These are phyloP conservation scores for Phthorimaea operculella DNA, from an alignment of 1,140 invertebrate genomes.

Conservation along the genomic window DNA sequence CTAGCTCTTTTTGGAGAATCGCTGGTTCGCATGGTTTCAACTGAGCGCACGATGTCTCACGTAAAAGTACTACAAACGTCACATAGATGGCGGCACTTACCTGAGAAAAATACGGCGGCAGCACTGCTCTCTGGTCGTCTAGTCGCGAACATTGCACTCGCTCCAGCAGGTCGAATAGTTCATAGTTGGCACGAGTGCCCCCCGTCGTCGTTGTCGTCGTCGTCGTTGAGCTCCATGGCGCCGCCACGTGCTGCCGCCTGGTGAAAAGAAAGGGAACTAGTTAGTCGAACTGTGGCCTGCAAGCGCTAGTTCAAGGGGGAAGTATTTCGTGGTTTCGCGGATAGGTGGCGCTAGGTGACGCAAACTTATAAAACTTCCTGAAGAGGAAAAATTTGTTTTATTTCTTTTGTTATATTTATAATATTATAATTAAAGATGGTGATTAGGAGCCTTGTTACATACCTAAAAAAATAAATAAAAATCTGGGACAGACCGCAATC, in stretches of 20 bases:
- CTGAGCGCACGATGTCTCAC: background rate
- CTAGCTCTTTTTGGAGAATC: too few species aligned
- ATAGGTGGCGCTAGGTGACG: too few species aligned
- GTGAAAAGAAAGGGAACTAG: conserved; percentile 27
- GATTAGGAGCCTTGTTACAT: too few species aligned
- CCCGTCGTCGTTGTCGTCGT: conserved; percentile 46
- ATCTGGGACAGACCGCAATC: too few species aligned
- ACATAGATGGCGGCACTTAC: conserved; percentile 53
- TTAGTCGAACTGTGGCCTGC: conserved; percentile 6
- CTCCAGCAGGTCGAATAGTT: conserved; percentile 90
- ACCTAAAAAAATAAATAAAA: too few species aligned
- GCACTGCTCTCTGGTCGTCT: conserved; percentile 93
- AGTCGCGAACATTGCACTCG: conserved; percentile 90
- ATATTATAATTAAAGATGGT: too few species aligned
- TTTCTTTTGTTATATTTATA: too few species aligned
- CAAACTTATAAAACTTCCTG: too few species aligned
- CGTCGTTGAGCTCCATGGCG: conserved; percentile 62
- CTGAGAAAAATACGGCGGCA: conserved; percentile 89
- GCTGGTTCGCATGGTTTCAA: too few species aligned
- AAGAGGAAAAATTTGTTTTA: too few species aligned
- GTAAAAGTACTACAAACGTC: background rate
- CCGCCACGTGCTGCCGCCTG: conserved; percentile 66
- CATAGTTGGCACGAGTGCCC: conserved; percentile 76
- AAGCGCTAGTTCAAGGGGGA: too few species aligned
- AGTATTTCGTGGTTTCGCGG: too few species aligned